These are phyloP conservation scores for Cynocephalus volans DNA, from an alignment of 2,113 vertebrate genomes.

Conservation along the genomic window DNA sequence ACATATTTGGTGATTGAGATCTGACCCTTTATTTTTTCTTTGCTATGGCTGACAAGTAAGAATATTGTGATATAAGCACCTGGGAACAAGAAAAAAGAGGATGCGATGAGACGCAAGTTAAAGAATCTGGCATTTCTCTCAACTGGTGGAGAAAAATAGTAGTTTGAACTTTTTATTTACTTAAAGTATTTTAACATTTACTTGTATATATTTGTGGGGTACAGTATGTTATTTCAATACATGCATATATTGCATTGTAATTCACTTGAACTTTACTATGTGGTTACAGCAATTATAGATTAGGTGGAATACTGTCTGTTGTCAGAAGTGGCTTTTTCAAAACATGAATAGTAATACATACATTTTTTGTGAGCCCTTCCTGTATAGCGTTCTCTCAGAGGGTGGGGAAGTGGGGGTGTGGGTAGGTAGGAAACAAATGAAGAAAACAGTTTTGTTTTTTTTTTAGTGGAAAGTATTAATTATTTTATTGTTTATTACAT, in stretches of 20 bases:
- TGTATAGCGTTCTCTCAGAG: neutral
- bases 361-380: neutral
- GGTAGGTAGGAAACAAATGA: neutral
- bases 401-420: neutral
- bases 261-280: neutral
- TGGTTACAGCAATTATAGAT: neutral
- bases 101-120: neutral
- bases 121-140: neutral
- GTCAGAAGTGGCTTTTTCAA: constrained; percentile 34
- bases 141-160: neutral
- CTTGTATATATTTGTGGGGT: too few species aligned
- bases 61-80: neutral
- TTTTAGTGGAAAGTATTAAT: neutral
- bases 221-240: too few species aligned
- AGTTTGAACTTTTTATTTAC: neutral
- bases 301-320: neutral
- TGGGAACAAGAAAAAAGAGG: constrained; percentile 20
- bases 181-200: too few species aligned
- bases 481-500: neutral
- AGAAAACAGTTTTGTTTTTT: neutral
- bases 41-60: constrained; percentile 19
- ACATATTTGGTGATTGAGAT: neutral
- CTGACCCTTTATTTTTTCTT: constrained; percentile 7
- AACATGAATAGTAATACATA: neutral
- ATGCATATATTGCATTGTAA: too few species aligned